Evolutionary conservation across 2,113 vertebrate genomes (phyloP).

Genomic region (Speoplatyrhinus poulsoni): DNA sequence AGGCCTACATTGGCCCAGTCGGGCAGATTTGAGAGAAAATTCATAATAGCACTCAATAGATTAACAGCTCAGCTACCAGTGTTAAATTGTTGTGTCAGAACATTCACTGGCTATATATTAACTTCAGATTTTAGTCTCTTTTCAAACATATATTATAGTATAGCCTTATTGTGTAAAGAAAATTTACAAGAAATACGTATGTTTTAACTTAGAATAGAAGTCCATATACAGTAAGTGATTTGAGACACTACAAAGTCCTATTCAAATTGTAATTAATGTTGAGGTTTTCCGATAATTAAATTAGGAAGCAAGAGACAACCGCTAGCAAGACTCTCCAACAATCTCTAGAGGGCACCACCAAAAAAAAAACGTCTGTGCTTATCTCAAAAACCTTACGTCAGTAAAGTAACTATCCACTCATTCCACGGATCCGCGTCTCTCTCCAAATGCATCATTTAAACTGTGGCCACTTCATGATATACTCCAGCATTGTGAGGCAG

Average conservation of each 20-base stretch:
- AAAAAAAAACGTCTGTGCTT: slow-evolving; percentile 7
- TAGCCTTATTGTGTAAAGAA: too few relatives aligned
- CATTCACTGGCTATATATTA: too few relatives aligned
- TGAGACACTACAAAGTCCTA: too few relatives aligned
- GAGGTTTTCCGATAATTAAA: neutral
- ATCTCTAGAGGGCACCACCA: slow-evolving; percentile 19
- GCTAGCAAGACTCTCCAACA: neutral
- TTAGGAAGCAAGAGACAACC: neutral
- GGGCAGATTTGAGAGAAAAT: slow-evolving; percentile 19
- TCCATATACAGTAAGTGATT: too few relatives aligned
- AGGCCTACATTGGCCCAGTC: slow-evolving; percentile 23
- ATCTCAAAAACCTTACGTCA: slow-evolving; percentile 3
- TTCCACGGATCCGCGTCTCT: slow-evolving; percentile 17
- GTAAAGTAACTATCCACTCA: slow-evolving; percentile 14
- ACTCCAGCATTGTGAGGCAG: slow-evolving; percentile 37
- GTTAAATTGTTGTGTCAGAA: too few relatives aligned
- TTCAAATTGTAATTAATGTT: too few relatives aligned
- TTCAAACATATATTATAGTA: too few relatives aligned
- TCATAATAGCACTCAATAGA: slow-evolving; percentile 27
- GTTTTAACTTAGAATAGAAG: too few relatives aligned
- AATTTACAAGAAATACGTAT: too few relatives aligned
- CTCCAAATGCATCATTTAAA: slow-evolving; percentile 60
- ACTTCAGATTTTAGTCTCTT: too few relatives aligned
- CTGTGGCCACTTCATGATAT: slow-evolving; percentile 36
- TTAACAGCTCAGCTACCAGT: too few relatives aligned